Conservation (phyloP, 2,797 vertebrate species). For the Borostomias antarcticus region DNA sequence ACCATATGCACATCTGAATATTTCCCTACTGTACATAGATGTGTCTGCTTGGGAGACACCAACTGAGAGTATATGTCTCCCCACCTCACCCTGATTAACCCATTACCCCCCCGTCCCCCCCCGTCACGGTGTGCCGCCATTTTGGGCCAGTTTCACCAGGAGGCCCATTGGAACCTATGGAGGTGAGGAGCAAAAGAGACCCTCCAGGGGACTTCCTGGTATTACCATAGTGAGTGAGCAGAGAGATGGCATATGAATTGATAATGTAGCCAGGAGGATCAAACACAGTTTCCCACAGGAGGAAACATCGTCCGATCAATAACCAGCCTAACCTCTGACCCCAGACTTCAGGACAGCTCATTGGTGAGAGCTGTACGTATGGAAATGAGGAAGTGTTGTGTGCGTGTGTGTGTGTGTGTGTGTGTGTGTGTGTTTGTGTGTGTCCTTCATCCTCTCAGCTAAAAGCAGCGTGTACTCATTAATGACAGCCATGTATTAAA, state of each 20-base stretch:
- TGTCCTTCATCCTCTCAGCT: too few species aligned
- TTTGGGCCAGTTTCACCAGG: constrained; percentile 31
- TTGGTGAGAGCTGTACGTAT: constrained; percentile 10
- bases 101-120: too few species aligned
- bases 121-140: constrained; percentile 22
- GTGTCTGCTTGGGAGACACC: neutral
- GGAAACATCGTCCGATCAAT: constrained; percentile 8
- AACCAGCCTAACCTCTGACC: constrained; percentile 9
- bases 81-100: constrained; percentile 26
- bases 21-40: neutral
- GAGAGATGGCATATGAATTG: constrained; percentile 15
- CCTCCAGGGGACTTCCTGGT: neutral
- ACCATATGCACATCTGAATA: neutral
- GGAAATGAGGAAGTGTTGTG: neutral
- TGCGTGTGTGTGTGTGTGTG: neutral
- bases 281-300: neutral
- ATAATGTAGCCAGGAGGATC: constrained; percentile 33
- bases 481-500: constrained; percentile 3
- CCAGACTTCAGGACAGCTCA: constrained; percentile 10
- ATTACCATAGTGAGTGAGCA: constrained; percentile 27
- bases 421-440: too few species aligned
- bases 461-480: neutral
- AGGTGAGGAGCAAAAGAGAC: neutral
- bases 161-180: constrained; percentile 7
- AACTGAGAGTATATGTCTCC: neutral